These are phyloP conservation scores for Mastigias papua DNA, from an alignment of 30 jellyfish, hydroid and myxozoan species.

Conservation along the genomic window DNA sequence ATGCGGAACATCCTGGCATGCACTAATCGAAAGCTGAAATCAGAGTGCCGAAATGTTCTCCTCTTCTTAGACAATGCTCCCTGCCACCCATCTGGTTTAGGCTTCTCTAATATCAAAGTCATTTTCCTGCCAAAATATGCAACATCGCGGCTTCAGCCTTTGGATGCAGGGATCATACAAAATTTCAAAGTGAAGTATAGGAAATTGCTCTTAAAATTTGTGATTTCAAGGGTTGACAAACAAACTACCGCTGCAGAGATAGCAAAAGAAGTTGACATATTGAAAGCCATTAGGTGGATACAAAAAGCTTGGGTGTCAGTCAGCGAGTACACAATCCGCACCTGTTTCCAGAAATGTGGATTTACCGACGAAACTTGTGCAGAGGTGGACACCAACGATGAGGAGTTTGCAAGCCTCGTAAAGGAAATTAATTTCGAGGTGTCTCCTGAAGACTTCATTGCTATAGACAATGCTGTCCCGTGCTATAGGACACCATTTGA, in stretches of 20 bases:
- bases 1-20: neutral
- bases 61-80: slow-evolving; percentile 10
- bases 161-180: slow-evolving; percentile 19
- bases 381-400: neutral
- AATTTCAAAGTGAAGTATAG: slow-evolving; percentile 6
- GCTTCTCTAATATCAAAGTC: slow-evolving; percentile 8
- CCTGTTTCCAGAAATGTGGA: neutral
- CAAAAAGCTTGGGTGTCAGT: too few species aligned
- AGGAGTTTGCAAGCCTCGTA: neutral
- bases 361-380: neutral
- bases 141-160: neutral
- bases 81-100: neutral
- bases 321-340: neutral
- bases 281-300: too few species aligned
- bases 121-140: slow-evolving; percentile 4
- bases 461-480: neutral
- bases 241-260: neutral
- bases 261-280: neutral
- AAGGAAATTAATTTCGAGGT: neutral
- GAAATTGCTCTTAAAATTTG: neutral
- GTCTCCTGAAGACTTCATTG: neutral
- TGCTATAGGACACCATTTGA: neutral
- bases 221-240: neutral
- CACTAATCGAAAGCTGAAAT: neutral
- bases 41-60: neutral